Evolutionary conservation across 2,797 vertebrate genomes (phyloP).

Genomic region (Fratercula arctica): DNA sequence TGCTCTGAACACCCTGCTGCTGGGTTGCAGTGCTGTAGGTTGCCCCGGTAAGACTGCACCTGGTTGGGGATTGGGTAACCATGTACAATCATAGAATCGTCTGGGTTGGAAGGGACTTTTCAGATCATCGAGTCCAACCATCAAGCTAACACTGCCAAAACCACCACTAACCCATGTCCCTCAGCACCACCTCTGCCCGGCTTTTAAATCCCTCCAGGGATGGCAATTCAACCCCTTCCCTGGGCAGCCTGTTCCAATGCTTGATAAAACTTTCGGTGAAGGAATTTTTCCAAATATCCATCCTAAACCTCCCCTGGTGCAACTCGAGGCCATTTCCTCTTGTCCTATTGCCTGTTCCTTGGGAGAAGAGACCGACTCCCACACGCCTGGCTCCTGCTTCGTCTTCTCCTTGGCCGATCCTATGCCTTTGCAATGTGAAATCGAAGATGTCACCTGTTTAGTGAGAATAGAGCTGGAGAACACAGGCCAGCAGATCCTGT

Average conservation of each 20-base stretch:
- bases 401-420: not conserved
- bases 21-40: not conserved
- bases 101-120: not conserved
- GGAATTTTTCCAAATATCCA: not conserved
- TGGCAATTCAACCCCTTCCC: not conserved
- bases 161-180: not conserved
- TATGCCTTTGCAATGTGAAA: not conserved
- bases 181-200: not conserved
- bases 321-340: not conserved
- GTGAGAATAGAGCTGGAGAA: not conserved
- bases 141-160: not conserved
- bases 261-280: not conserved
- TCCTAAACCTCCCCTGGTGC: not conserved
- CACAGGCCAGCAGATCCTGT: not conserved
- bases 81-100: not conserved
- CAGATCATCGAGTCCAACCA: not conserved
- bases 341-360: not conserved
- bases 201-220: not conserved
- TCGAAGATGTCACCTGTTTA: not conserved
- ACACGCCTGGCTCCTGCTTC: not conserved
- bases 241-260: not conserved
- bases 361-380: not conserved
- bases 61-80: not conserved
- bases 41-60: rapidly evolving
- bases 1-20: not conserved